Evolutionary conservation across 2,888 invertebrate genomes (phyloP).

Genomic region (Escarpia spicata): DNA sequence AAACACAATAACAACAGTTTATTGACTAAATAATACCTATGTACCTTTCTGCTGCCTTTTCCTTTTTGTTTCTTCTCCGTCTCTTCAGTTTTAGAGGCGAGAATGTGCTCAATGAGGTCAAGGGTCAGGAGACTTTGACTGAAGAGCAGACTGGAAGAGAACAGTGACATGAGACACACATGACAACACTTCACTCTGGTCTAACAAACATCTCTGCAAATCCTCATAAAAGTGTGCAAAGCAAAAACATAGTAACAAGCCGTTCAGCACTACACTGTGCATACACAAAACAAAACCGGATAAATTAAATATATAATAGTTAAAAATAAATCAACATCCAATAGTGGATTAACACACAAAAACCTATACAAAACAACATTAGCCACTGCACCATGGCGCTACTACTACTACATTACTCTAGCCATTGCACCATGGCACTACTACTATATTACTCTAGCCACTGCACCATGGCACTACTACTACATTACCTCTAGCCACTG

Average conservation of each 20-base stretch:
- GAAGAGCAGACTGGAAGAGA: conserved; percentile 81
- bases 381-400: too few relatives aligned
- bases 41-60: conserved; percentile 19
- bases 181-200: not conserved
- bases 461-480: too few relatives aligned
- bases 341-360: too few relatives aligned
- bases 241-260: not conserved
- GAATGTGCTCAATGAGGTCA: conserved; percentile 91
- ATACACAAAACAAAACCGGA: too few relatives aligned
- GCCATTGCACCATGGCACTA: too few relatives aligned
- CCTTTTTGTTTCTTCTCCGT: conserved; percentile 29
- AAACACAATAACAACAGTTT: not conserved
- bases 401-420: too few relatives aligned
- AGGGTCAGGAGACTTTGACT: conserved; percentile 94
- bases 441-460: too few relatives aligned
- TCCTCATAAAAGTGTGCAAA: not conserved
- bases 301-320: too few relatives aligned
- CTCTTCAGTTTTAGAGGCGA: conserved; percentile 66
- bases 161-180: not conserved
- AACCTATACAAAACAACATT: too few relatives aligned
- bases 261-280: not conserved
- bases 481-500: too few relatives aligned
- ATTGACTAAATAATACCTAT: not conserved
- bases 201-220: not conserved
- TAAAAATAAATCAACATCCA: too few relatives aligned